These are phyloP conservation scores for Cheilosia scutellata DNA, from an alignment of 2,888 invertebrate genomes.

Conservation along the genomic window DNA sequence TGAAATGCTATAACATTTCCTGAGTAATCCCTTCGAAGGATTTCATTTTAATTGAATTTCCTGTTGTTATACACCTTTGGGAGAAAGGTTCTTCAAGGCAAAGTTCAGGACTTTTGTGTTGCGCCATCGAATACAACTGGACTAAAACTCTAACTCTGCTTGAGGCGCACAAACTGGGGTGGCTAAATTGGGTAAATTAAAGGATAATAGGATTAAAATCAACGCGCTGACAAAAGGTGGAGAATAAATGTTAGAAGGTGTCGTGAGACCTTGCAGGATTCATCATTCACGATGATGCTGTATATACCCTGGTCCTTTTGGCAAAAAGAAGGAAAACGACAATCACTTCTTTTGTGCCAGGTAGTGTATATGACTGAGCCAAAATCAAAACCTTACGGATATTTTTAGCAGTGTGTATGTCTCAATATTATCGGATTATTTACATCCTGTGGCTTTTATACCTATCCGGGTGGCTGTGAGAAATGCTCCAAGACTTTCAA, in stretches of 20 bases:
- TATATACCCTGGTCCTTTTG: not conserved
- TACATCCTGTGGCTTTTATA: slow-evolving; percentile 70
- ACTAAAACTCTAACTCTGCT: not conserved
- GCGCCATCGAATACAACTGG: slow-evolving; percentile 30
- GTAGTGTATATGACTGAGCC: not conserved
- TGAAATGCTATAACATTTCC: slow-evolving; percentile 59
- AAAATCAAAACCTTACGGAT: slow-evolving; percentile 35
- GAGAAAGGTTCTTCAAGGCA: slow-evolving; percentile 13
- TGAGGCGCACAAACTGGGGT: not conserved
- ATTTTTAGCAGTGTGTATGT: slow-evolving; percentile 56
- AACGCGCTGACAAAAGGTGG: slow-evolving; percentile 48
- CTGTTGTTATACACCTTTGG: slow-evolving; percentile 41
- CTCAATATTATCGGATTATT: slow-evolving; percentile 72
- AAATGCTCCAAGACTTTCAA: slow-evolving; percentile 27
- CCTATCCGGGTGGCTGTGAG: slow-evolving; percentile 35
- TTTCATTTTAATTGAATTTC: slow-evolving; percentile 72
- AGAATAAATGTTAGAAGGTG: slow-evolving; percentile 16
- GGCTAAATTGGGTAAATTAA: slow-evolving; percentile 67
- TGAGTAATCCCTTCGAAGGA: slow-evolving; percentile 67
- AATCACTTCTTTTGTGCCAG: not conserved
- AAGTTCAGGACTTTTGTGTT: slow-evolving; percentile 38
- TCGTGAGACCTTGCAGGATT: slow-evolving; percentile 24
- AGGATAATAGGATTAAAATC: slow-evolving; percentile 73
- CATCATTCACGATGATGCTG: slow-evolving; percentile 23
- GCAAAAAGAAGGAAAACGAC: not conserved